Conservation (phyloP, 2,888 invertebrate genomes). For the Chydorus sphaericus region DNA sequence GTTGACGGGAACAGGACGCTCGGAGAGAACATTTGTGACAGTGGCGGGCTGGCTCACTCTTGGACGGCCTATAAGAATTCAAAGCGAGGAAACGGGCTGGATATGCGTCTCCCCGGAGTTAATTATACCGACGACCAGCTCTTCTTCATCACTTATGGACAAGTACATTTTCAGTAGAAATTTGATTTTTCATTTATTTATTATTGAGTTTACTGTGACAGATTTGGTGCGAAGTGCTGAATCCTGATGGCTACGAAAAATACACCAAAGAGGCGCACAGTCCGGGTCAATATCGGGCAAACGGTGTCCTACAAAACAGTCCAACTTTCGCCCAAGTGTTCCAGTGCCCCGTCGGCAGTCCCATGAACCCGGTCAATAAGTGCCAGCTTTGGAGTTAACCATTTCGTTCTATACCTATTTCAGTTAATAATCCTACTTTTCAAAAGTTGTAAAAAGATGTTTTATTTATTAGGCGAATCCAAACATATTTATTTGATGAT, state of each 20-base stretch:
- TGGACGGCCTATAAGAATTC: conserved; percentile 26
- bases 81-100: conserved; percentile 18
- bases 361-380: conserved; percentile 30
- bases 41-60: conserved; percentile 28
- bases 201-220: conserved; percentile 16
- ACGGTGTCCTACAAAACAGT: conserved; percentile 26
- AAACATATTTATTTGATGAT: too few relatives aligned
- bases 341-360: conserved; percentile 26
- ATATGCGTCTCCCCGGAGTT: conserved; percentile 27
- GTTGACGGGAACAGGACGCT: conserved; percentile 30
- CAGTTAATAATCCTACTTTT: too few relatives aligned
- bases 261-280: conserved; percentile 28
- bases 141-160: conserved; percentile 29
- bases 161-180: conserved; percentile 21
- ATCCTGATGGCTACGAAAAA: conserved; percentile 28
- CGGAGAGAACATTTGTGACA: conserved; percentile 31
- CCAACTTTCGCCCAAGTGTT: conserved; percentile 27
- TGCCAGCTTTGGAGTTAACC: conserved; percentile 26
- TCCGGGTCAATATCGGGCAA: conserved; percentile 27
- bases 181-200: not conserved
- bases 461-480: too few relatives aligned
- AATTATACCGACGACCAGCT: conserved; percentile 26
- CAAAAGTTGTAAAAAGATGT: too few relatives aligned
- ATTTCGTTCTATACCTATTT: too few relatives aligned
- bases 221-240: conserved; percentile 30